Percentiles rank a stretch among this genome's conserved stretches.
These are phyloP conservation scores for Macrotrachela quadricornifera DNA, from an alignment of 1,140 invertebrate genomes.

Conservation along the genomic window DNA sequence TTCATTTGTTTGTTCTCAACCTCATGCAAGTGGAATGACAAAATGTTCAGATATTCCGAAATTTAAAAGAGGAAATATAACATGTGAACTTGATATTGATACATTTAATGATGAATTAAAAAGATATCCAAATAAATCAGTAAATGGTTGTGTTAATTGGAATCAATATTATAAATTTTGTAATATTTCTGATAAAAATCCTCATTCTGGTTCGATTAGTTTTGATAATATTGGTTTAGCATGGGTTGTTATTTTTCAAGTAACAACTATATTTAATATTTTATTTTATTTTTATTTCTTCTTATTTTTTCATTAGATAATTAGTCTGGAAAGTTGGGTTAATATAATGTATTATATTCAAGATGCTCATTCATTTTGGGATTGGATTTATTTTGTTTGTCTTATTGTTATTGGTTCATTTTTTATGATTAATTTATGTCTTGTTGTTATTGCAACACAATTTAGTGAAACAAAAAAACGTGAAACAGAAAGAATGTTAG, in stretches of 20 bases:
- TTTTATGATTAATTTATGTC: constrained; percentile 99
- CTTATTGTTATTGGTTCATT: constrained; percentile 99
- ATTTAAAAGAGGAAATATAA: constrained; percentile 33
- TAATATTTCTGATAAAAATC: constrained; percentile 70
- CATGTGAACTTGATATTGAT: too few relatives aligned
- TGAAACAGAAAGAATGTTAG: constrained; percentile 92
- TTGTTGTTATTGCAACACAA: constrained; percentile 98
- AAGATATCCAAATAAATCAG: constrained; percentile 13
- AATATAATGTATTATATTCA: constrained; percentile 99
- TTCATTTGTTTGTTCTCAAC: constrained; percentile 88
- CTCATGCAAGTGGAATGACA: constrained; percentile 83
- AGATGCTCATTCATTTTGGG: constrained; percentile 99
- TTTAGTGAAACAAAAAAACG: constrained; percentile 98
- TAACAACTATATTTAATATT: constrained; percentile 31
- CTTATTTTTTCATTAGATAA: constrained; percentile 30
- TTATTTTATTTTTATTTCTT: too few relatives aligned
- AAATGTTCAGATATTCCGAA: constrained; percentile 63
- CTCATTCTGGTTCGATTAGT: constrained; percentile 93
- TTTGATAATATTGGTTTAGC: constrained; percentile 98
- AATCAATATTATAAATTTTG: constrained; percentile 95
- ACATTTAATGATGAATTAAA: too few relatives aligned
- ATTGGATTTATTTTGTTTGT: constrained; percentile 98
- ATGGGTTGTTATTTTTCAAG: constrained; percentile 98
- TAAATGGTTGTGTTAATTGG: constrained; percentile 71
- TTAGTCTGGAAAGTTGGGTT: constrained; percentile 63